Evolutionary conservation across 2,888 invertebrate species (phyloP), one percentile per base, ranked within the genome.

Genomic region (Sesia apiformis): DNA sequence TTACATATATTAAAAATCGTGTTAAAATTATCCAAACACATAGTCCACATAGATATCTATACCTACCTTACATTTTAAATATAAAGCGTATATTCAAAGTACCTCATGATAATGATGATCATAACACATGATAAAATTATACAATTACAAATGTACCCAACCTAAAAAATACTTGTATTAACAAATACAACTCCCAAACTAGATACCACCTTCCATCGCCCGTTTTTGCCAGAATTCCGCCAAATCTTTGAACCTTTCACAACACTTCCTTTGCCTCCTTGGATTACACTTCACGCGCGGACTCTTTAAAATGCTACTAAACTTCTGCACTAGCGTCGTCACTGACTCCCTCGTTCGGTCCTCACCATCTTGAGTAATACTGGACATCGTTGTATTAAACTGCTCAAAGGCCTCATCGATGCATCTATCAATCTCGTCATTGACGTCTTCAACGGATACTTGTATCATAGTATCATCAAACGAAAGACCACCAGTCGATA

Each of bases 361-460:
- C 49, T 74, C 67, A 8, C 58, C 56, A 3, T 60, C 61, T 38
- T 60, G 57, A 0, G 72, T 63, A 7, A 78, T 57, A 5, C 65
- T 71, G 0, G 71, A 70, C 7, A 83, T 62, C 0, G 79, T 78
- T 0, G 71, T 67, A 58, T 76, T 76, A 5, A 87, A 61, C 23
- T 81, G 71, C 5, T 81, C 76, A 56, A 88, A 84, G 0, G 84
- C 82, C 58, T 86, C 84, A 57, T 87, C 86, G 3, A 88, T 85
- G n/a, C 70, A 84, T 38, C 65, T 70, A 23, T 81, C 82, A 0
- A 87, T 69, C 39, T 79, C 76, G 58, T 77, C 79, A 8, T 66
- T 64, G 40, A 77, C 72, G 49, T 60, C 66, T 38, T 66, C 67
- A 49, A 75, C 73, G 39, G 64, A 63, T 41, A 67, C 67, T 38